Base-by-base conservation (phyloP, 2,797 vertebrate species). In the Sebastes minor region DNA sequence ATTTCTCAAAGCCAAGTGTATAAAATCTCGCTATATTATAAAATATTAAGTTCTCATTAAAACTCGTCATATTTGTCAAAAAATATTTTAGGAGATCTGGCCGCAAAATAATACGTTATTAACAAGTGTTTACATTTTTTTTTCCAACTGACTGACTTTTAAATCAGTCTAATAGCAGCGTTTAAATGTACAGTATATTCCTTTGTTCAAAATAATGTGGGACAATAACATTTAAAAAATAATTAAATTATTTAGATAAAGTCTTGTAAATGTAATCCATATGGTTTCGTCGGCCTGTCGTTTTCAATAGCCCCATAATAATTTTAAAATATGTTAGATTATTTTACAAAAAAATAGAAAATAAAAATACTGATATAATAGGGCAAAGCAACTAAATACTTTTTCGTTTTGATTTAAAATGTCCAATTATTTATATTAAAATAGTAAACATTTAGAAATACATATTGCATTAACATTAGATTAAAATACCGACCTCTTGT, bases 311-410 rank as follows among this genome's bases (percentile, higher is more conserved):
- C 6, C 2, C 1, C 8, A 4, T n/a, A 4, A 22, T 9, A 1
- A 12, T 30, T 55, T 30, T 6, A 13, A 62, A 12, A 38, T 7
- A 1, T 69, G 22, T 55, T 14, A 2, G 2, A 55, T 52, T 1
- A 22, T 71, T 61, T 27, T 49, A 33, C 6, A 1, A 33, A 33
- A 2, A 33, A 33, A 33, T 33, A 27, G 6, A 13, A 10, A 7
- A 0, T 7, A 25, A 10, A 38, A 67, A n/a, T 38, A 4, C 3
- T 22, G 1, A 20, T 42, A 13, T 4, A 20, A 46, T 4, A n/a
- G 10, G 7, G 1, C 3, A 4, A 2, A 18, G 1, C 53, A 68
- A 12, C 7, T 14, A 18, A 42, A 0, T 35, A 3, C 3, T 2
- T 53, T 20, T 27, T 55, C 4, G 9, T 20, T 75, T n/a, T 10